phyloP scores from a whole-genome alignment of 2,888 invertebrate genomes.

The Fragum whitleyi region DNA sequence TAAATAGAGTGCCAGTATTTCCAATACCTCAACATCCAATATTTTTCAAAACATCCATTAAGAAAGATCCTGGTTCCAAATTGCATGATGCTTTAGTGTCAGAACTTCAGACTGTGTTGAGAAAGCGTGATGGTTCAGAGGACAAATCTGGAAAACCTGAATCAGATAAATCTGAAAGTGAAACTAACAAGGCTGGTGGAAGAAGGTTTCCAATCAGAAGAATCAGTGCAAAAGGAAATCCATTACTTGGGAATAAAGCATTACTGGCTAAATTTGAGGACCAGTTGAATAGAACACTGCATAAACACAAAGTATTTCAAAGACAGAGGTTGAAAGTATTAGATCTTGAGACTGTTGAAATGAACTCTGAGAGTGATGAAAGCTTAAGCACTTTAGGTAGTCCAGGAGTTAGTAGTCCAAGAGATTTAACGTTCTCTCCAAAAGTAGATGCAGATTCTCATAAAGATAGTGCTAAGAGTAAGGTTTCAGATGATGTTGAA shows the following conservation, averaged over 20 bases:
- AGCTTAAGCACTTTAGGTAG: slow-evolving; percentile 16
- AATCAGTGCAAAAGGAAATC: slow-evolving; percentile 60
- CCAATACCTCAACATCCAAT: slow-evolving; percentile 70
- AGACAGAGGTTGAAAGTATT: slow-evolving; percentile 57
- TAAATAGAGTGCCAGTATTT: slow-evolving; percentile 23
- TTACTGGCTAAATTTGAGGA: slow-evolving; percentile 74
- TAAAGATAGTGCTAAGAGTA: not conserved
- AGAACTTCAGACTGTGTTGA: slow-evolving; percentile 74
- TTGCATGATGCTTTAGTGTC: slow-evolving; percentile 75
- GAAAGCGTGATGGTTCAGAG: slow-evolving; percentile 61
- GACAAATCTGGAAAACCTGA: slow-evolving; percentile 1
- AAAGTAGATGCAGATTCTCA: not conserved
- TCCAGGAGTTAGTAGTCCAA: slow-evolving; percentile 5
- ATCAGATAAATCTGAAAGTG: slow-evolving; percentile 19
- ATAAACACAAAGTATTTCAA: slow-evolving; percentile 65
- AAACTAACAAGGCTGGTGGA: slow-evolving; percentile 28
- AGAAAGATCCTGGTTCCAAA: slow-evolving; percentile 77
- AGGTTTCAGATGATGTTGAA: not conserved
- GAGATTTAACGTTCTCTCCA: not conserved
- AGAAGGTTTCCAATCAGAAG: slow-evolving; percentile 44
- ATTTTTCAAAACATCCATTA: slow-evolving; percentile 76
- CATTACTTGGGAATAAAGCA: slow-evolving; percentile 75
- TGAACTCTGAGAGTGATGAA: slow-evolving; percentile 35
- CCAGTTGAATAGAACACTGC: slow-evolving; percentile 72
- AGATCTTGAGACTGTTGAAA: slow-evolving; percentile 59